These are phyloP conservation scores for Epinephelus awoara DNA, from an alignment of 2,797 vertebrate species.

Conservation along the genomic window DNA sequence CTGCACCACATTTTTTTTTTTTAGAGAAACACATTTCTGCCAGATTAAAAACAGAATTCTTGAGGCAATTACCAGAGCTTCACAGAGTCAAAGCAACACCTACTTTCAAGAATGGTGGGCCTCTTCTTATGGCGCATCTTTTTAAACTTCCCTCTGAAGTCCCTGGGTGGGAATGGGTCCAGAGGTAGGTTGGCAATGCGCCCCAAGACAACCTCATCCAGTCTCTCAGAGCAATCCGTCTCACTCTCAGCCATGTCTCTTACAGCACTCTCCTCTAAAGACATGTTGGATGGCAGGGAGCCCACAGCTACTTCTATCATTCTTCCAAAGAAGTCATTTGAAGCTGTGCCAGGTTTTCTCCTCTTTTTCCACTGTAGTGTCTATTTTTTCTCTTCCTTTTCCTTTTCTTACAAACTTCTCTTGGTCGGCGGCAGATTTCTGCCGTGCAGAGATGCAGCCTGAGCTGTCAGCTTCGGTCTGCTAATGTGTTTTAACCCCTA, in stretches of 20 bases:
- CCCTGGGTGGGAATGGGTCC: conserved; percentile 88
- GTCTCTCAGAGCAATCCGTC: conserved; percentile 71
- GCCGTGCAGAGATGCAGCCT: conserved; percentile 59
- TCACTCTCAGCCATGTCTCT: conserved; percentile 83
- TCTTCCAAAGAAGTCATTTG: conserved; percentile 74
- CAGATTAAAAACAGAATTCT: conserved; percentile 14
- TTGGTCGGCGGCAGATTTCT: conserved; percentile 35
- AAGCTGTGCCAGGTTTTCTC: conserved; percentile 50
- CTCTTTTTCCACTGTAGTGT: conserved; percentile 29
- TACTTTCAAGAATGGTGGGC: conserved; percentile 96
- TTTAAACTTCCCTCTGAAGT: conserved; percentile 90
- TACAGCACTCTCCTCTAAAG: conserved; percentile 86
- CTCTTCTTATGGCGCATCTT: conserved; percentile 92
- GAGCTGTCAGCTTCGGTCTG: conserved; percentile 60
- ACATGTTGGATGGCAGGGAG: conserved; percentile 84
- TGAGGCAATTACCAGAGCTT: not conserved
- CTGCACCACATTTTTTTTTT: not conserved
- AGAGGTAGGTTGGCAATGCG: conserved; percentile 87
- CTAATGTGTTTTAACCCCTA: conserved; percentile 80
- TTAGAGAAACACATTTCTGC: conserved; percentile 9
- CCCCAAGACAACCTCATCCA: conserved; percentile 76
- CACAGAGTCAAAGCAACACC: conserved; percentile 68
- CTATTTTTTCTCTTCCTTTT: conserved; percentile 41
- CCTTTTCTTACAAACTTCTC: conserved; percentile 37
- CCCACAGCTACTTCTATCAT: conserved; percentile 66